These are phyloP conservation scores for Ptychadena robeensis DNA, from an alignment of 2,797 vertebrate species.

Conservation along the genomic window DNA sequence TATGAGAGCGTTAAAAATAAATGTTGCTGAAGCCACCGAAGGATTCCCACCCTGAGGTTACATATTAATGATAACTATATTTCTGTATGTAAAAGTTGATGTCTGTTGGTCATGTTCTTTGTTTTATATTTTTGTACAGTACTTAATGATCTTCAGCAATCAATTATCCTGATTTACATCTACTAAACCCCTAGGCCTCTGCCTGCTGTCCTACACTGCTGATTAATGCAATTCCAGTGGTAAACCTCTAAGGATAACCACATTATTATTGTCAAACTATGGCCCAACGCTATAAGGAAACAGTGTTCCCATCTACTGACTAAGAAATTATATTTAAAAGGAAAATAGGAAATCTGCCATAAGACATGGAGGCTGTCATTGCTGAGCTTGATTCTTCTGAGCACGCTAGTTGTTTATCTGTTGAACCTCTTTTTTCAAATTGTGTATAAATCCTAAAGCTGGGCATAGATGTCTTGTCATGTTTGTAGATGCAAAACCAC, in stretches of 20 bases:
- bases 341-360: too few relatives aligned
- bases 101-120: not conserved
- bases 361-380: too few relatives aligned
- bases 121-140: not conserved
- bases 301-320: not conserved
- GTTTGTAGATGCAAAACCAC: too few relatives aligned
- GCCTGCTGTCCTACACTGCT: not conserved
- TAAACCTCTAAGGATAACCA: slow-evolving; percentile 16
- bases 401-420: too few relatives aligned
- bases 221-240: slow-evolving; percentile 14
- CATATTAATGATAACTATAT: not conserved
- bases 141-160: slow-evolving; percentile 17
- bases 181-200: not conserved
- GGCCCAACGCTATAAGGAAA: not conserved
- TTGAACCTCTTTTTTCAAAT: too few relatives aligned
- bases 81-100: not conserved
- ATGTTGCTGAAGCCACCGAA: not conserved
- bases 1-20: too few relatives aligned
- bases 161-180: slow-evolving; percentile 30
- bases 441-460: too few relatives aligned
- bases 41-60: not conserved
- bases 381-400: too few relatives aligned
- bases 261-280: slow-evolving; percentile 19
- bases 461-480: too few relatives aligned
- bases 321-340: too few relatives aligned